These are phyloP conservation scores for Hartigia nigra DNA, from an alignment of 2,888 invertebrate species.

Conservation along the genomic window DNA sequence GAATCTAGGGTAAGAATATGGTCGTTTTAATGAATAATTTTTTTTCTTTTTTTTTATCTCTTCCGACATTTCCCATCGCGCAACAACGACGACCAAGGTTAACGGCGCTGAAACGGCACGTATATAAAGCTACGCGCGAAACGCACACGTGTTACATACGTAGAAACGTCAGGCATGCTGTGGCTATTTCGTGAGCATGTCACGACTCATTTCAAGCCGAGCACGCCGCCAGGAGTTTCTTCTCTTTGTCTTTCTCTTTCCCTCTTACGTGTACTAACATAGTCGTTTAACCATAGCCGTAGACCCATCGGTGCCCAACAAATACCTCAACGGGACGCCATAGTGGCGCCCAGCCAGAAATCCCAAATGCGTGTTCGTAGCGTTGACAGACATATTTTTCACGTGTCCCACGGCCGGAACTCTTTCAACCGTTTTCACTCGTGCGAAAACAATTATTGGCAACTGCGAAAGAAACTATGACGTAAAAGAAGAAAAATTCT, in stretches of 20 bases:
- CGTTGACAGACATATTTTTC: not conserved
- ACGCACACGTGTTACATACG: slow-evolving; percentile 10
- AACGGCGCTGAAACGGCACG: slow-evolving; percentile 29
- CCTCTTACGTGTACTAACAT: not conserved
- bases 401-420: not conserved
- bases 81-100: not conserved
- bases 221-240: slow-evolving; percentile 1
- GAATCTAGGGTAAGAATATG: not conserved
- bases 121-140: not conserved
- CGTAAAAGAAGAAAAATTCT: not conserved
- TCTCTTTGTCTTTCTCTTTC: not conserved
- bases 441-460: not conserved
- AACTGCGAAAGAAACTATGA: not conserved
- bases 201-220: slow-evolving; percentile 24
- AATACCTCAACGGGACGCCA: not conserved
- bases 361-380: slow-evolving; percentile 18
- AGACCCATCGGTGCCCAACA: slow-evolving; percentile 3
- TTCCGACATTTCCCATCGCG: not conserved
- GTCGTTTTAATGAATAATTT: not conserved
- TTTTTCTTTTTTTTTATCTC: not conserved
- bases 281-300: not conserved
- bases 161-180: slow-evolving; percentile 14
- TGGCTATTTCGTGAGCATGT: slow-evolving; percentile 24
- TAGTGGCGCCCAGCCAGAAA: slow-evolving; percentile 33
- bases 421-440: not conserved